Base-by-base conservation (phyloP, 2,113 vertebrate genomes). In the Sorex araneus region DNA sequence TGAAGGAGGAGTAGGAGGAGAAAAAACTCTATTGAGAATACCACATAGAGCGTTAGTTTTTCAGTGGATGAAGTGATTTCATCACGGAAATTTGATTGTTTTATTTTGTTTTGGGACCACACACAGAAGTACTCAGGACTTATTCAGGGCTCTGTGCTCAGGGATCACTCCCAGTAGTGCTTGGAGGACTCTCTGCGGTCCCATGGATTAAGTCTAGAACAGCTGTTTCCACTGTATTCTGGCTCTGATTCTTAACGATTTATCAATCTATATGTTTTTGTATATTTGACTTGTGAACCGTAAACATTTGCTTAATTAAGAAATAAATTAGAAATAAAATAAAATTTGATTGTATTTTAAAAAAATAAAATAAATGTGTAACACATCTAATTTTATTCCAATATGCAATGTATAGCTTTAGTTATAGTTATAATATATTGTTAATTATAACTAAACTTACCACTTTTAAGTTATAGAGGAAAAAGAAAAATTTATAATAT, bases 261-360 rank as follows among this genome's bases (percentile, higher is more conserved):
- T 73, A 47, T 3, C 8, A 60, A 77, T 64, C 13, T 50, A 25
- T 3, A 63, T 13, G 2, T 27, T 67, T 78, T 79, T 73, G 13
- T 87, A 83, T n/a, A n/a, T 32, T 79, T 87, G 54, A 64, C 34
- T 45, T 74, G 74, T 76, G 18, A 69, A 6, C 30, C 78, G 3
- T 82, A 78, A 63, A 54, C 32, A 67, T 57, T 91, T 66, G 21
- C 19, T 11, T 84, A 50, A 80, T 23, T 78, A 74, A 90, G 80
- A 69, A 75, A 70, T 16, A 54, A 67, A n/a, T 25, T 78, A 30
- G 27, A 90, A 73, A n/a, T 10, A 30, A 80, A 16, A 60, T n/a
- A n/a, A 40, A 40, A 40, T 4, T 40, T 40, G 7, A 40, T 40
- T 40, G 40, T 7, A 40, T 40, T 8, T 94, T 89, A 73, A 47